phyloP scores from a whole-genome alignment of 2,113 vertebrate species.

The Chionomys nivalis region DNA sequence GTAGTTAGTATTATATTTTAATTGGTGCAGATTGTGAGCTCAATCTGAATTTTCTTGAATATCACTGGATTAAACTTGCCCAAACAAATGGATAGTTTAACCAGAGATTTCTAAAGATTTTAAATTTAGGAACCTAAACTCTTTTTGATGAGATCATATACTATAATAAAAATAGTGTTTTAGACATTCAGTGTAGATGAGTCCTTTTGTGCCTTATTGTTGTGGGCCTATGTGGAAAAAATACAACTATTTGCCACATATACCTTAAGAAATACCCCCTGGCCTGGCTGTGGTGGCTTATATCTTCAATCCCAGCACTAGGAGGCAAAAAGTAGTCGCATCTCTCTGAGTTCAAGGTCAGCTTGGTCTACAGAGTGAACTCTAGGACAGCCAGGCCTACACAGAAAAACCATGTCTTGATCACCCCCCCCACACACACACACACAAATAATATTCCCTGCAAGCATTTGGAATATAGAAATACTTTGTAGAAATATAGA shows the following conservation, averaged over 20 bases:
- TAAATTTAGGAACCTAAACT: constrained; percentile 13
- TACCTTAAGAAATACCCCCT: not conserved
- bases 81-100: constrained; percentile 32
- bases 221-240: not conserved
- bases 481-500: constrained; percentile 16
- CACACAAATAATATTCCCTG: not conserved
- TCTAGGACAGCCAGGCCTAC: not conserved
- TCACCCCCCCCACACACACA: too few species aligned
- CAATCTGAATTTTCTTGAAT: constrained; percentile 26
- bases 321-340: not conserved
- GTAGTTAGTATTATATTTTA: not conserved
- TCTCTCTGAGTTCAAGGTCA: not conserved
- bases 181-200: not conserved
- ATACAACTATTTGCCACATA: not conserved
- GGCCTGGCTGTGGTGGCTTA: not conserved
- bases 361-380: not conserved
- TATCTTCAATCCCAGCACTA: not conserved
- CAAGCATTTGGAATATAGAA: not conserved
- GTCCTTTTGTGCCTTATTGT: constrained; percentile 9
- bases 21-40: not conserved
- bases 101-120: constrained; percentile 29
- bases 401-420: not conserved
- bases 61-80: not conserved
- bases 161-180: constrained; percentile 10
- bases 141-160: not conserved